Base-by-base conservation (phyloP, 1,140 invertebrate species). In the Trypoxylus dichotomus region DNA sequence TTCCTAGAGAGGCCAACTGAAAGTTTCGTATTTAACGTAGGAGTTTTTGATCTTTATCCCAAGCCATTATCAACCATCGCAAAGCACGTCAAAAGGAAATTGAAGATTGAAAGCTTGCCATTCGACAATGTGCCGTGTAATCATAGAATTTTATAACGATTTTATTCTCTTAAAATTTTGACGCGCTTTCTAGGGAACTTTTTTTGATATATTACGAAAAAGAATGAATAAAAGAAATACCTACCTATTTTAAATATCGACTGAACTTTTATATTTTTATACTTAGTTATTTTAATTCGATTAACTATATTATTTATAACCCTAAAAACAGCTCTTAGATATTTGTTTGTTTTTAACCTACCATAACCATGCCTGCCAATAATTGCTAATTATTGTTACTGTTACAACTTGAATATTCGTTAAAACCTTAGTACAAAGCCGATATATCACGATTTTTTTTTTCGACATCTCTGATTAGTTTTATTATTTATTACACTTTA, bases 21-120 rank as follows among this genome's bases (percentile, higher is more conserved):
- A 19, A 25, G 74, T 37, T 85, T 79, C 79, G 74, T 81, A 42
- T 79, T 85, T 6, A 83, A 82, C 76, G 78, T 85, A 27, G 84
- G 84, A 1, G 80, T 85, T 21, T 84, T 85, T 77, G 84, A 85
- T 81, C 80, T 85, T 1, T 84, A 84, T 78, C 84, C 84, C 8
- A 85, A 85, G 79, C 82, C 81, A 0, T 43, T 82, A 58, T 81
- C 80, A 19, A 83, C 83, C 21, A 83, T 85, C 37, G 63, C 77
- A 42, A 85, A 84, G 76, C 83, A 85, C 72, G 77, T 79, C 15
- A 80, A 80, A 60, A 78, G 83, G 74, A 84, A 24, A 29, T 5
- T 24, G 7, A 68, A 29, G 27, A 68, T 68, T 11, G 60, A 68
- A 29, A 15, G 60, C 13, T 27, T 68, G 60, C 60, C 60, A 27